Base-by-base conservation (phyloP, 2,113 vertebrate genomes). In the Eptatretus burgeri region DNA sequence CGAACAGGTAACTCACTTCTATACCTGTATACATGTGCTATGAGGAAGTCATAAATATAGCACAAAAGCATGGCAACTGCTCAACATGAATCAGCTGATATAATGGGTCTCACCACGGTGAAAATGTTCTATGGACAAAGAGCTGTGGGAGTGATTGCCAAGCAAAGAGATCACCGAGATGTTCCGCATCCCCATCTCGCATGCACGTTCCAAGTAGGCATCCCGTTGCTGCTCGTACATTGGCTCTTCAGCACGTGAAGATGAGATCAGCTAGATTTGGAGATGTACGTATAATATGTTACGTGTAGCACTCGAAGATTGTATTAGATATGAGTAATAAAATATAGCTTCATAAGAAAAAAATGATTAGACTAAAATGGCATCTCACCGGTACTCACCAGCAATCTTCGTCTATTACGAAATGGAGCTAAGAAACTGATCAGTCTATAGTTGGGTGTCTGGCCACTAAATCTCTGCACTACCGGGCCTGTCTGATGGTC, bases 101-200 rank as follows among this genome's bases (percentile, higher is more conserved):
- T 11, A 51, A 16, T 52, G 17, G 53, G 27, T 62, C 74, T 70
- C 72, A 98, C 91, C 91, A 75, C 94, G 80, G 75, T 98, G 91
- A 73, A 93, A 98, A 76, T 98, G 89, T 73, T 98, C 91, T 2
- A 98, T 94, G 71, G 94, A 94, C 85, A 98, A 87, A 73, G 81
- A 85, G 76, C 83, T 85, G 78, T 93, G 93, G 75, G 75, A 80
- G 71, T 84, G 69, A 49, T 78, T 79, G 68, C 91, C 89, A 13
- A 93, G 85, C 72, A 98, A 79, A 52, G 83, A 86, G 71, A 98
- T 81, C 70, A 98, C 85, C 12, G 91, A 85, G 18, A 96, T 77
- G 67, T 81, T 93, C 70, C 91, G 79, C 2, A 93, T 81, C 69
- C 89, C 91, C 91, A 94, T 98, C 74, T 95, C 91, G 77, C 91